Percentiles rank a stretch among this genome's conserved stretches.
phyloP scores from a whole-genome alignment of 2,888 invertebrate species.

The Pecten maximus region DNA sequence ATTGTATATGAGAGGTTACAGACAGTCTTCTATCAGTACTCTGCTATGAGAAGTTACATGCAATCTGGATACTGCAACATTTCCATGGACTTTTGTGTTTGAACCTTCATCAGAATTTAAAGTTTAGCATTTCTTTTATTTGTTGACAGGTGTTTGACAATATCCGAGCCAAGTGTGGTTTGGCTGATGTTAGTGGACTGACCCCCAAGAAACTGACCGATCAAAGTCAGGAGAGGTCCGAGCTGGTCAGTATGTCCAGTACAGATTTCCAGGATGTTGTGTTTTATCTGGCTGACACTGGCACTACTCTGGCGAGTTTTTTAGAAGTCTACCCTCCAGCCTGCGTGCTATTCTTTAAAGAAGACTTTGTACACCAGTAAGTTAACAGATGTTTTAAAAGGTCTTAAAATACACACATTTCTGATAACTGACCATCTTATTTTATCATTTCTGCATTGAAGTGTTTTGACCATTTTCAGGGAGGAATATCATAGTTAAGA shows the following conservation, averaged over 20 bases:
- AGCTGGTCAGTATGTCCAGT: constrained; percentile 72
- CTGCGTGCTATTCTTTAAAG: constrained; percentile 85
- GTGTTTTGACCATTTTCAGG: no score
- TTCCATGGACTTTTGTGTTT: no score
- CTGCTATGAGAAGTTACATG: no score
- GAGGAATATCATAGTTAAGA: no score
- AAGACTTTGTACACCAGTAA: constrained; percentile 82
- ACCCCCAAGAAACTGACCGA: constrained; percentile 74
- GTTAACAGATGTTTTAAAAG: constrained; percentile 21
- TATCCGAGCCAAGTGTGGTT: constrained; percentile 76
- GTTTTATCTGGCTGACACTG: constrained; percentile 88
- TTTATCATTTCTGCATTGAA: no score
- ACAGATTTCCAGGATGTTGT: constrained; percentile 86
- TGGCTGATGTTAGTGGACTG: constrained; percentile 54
- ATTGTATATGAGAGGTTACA: no score
- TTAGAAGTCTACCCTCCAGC: constrained; percentile 87
- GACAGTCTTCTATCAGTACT: no score
- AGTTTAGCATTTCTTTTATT: neutral
- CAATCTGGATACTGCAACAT: neutral
- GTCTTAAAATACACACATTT: no score
- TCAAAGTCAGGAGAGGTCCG: constrained; percentile 40
- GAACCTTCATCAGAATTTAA: neutral
- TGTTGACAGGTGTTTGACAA: constrained; percentile 81
- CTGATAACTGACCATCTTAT: no score
- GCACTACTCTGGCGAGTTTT: constrained; percentile 88